These are phyloP conservation scores for Drosophila rubida DNA, from an alignment of 2,888 invertebrate genomes.

Conservation along the genomic window DNA sequence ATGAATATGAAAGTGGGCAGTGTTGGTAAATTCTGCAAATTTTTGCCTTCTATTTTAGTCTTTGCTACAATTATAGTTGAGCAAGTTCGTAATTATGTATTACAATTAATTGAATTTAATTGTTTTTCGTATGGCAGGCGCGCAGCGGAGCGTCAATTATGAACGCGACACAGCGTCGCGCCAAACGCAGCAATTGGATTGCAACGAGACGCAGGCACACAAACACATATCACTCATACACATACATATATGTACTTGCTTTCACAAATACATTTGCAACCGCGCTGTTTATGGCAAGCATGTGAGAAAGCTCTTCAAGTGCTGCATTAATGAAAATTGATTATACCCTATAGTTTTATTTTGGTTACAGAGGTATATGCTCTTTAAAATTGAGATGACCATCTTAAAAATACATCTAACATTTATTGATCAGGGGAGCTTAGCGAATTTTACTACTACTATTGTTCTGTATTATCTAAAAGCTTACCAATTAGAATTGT, in stretches of 20 bases:
- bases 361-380: constrained; percentile 1
- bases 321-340: constrained; percentile 46
- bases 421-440: not conserved
- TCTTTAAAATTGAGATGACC: too few relatives aligned
- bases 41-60: constrained; percentile 17
- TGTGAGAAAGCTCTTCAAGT: constrained; percentile 52
- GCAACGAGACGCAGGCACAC: constrained; percentile 46
- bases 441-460: too few relatives aligned
- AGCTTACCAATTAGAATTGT: too few relatives aligned
- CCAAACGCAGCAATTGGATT: constrained; percentile 63
- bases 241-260: not conserved
- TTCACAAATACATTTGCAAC: not conserved
- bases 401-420: not conserved
- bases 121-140: constrained; percentile 67
- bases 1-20: constrained; percentile 15
- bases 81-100: constrained; percentile 58
- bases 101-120: constrained; percentile 77
- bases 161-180: constrained; percentile 55
- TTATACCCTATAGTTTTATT: constrained; percentile 23
- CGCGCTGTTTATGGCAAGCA: constrained; percentile 13
- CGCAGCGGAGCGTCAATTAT: constrained; percentile 73
- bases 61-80: constrained; percentile 44
- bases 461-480: too few relatives aligned
- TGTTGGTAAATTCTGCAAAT: constrained; percentile 24
- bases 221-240: constrained; percentile 17